Percentiles rank a stretch among this genome's conserved stretches.
Conservation (phyloP, 1,140 invertebrate genomes). For the Oncopodura yosiiana region DNA sequence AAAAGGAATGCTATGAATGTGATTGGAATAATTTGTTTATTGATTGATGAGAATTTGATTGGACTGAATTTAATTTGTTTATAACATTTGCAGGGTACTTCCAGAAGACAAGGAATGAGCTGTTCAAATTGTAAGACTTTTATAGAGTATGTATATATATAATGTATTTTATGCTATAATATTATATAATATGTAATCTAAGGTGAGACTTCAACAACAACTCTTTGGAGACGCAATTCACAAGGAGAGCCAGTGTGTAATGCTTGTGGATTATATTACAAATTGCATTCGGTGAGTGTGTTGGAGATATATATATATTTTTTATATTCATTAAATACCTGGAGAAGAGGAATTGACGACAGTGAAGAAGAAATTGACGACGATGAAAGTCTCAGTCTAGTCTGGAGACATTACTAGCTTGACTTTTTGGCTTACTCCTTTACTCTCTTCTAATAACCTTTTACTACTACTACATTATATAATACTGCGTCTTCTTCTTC, state of each 20-base stretch:
- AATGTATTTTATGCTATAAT: too few relatives aligned
- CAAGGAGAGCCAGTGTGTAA: slow-evolving; percentile 90
- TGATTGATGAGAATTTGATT: too few relatives aligned
- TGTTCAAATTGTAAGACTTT: slow-evolving; percentile 44
- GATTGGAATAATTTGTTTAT: not conserved
- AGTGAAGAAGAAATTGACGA: not conserved
- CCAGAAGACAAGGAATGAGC: slow-evolving; percentile 40
- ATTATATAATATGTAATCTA: too few relatives aligned
- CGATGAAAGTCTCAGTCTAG: too few relatives aligned
- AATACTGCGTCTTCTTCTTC: too few relatives aligned
- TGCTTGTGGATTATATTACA: slow-evolving; percentile 86
- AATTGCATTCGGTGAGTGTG: slow-evolving; percentile 83
- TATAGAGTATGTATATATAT: not conserved
- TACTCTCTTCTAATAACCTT: too few relatives aligned
- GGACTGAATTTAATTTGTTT: slow-evolving; percentile 12
- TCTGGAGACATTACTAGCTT: too few relatives aligned
- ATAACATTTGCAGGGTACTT: slow-evolving; percentile 19
- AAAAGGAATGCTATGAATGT: not conserved
- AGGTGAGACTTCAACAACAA: slow-evolving; percentile 79
- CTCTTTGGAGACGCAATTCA: slow-evolving; percentile 81
- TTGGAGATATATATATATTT: not conserved
- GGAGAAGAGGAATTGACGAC: not conserved
- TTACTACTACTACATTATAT: too few relatives aligned
- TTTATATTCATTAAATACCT: not conserved
- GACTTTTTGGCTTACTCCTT: too few relatives aligned